Evolutionary conservation across 1,140 invertebrate genomes (phyloP), one percentile per base, ranked within the genome.

Genomic region (Drosophila auraria): DNA sequence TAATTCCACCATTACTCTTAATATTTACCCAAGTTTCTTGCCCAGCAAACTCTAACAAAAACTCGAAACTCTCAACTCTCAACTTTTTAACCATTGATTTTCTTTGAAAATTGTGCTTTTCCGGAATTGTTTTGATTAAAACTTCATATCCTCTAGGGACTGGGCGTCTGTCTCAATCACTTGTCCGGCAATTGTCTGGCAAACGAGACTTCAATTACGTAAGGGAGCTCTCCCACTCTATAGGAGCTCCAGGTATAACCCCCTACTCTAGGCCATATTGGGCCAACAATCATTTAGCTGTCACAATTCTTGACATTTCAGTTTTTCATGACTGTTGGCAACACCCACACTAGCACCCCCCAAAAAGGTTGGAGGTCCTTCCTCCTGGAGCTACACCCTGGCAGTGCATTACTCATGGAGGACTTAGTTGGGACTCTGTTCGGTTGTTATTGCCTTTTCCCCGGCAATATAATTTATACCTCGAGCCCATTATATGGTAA

Each of bases 261-360:
- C 30, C 33, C 20, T n/a, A 9, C 25, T 53, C 54, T 73, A 73
- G 61, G 72, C 70, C 70, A 61, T 73, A 73, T 73, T 73, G 70
- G 70, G 69, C 68, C 78, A 73, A 57, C 77, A 80, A 80, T 80
- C 78, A 80, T 80, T 80, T 80, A 80, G 78, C 78, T 80, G 78
- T 80, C 78, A 80, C 79, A 80, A 61, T 75, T 80, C 63, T 73
- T 80, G 78, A 80, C 78, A 80, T 80, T 80, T 80, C 70, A 80
- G 78, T 80, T 80, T 80, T 80, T 80, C 78, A 80, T 56, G 78
- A 63, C 50, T 33, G 71, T 56, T 36, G 70, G 72, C 70, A 64
- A 75, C 72, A 75, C 72, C 72, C 72, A 63, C 51, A 11, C 65
- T 23, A n/a, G 38, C 56, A 49, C 51, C 58, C 68, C 44, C 42